These are phyloP conservation scores for Brachypteracias leptosomus DNA, from an alignment of 2,113 vertebrate genomes.

Conservation along the genomic window DNA sequence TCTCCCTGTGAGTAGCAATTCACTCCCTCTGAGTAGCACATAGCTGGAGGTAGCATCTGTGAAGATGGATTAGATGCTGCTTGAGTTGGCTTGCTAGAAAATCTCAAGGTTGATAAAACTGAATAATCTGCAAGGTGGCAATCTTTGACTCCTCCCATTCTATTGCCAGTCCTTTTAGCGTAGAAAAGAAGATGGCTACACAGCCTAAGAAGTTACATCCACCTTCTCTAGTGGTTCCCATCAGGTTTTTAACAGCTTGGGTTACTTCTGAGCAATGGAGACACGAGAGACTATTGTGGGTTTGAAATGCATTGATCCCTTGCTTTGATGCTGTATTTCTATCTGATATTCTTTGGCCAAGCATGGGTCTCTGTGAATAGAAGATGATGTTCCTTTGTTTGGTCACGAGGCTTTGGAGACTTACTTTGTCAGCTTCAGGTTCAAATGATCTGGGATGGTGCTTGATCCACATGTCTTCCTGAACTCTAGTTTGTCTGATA, in stretches of 20 bases:
- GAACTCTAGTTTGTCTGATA: neutral
- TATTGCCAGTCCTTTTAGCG: neutral
- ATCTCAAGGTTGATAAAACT: neutral
- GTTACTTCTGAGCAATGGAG: neutral
- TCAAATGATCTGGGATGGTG: neutral
- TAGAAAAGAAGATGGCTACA: neutral
- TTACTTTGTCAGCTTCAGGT: neutral
- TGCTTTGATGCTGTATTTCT: neutral
- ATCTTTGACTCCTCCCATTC: neutral
- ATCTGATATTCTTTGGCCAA: neutral
- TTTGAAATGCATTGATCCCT: neutral
- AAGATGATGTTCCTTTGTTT: neutral
- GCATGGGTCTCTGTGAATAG: neutral
- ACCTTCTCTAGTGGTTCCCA: neutral
- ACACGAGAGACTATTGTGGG: neutral
- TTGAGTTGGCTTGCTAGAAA: neutral
- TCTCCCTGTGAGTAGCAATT: neutral
- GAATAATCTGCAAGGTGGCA: neutral
- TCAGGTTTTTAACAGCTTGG: neutral
- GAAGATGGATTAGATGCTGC: neutral
- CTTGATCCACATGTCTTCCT: neutral
- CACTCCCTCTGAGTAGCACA: neutral
- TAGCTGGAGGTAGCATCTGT: neutral
- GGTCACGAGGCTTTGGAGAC: neutral
- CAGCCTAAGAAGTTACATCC: neutral